A percentile compares a stretch with the other conserved stretches of the same genome.
These are phyloP conservation scores for Ceratotherium simum DNA, from an alignment of 2,113 vertebrate species.

Conservation along the genomic window DNA sequence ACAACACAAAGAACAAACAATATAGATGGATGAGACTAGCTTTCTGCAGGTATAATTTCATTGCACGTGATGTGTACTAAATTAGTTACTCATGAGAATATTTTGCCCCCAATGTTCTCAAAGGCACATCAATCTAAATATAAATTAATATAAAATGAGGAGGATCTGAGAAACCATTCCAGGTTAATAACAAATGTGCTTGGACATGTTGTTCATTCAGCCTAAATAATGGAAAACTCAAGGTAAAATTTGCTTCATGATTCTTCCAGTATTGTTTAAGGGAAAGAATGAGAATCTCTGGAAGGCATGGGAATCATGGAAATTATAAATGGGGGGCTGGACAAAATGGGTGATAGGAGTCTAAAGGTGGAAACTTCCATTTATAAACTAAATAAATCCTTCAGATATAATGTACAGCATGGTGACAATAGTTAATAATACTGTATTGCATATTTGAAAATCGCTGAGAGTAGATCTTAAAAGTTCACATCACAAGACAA, in stretches of 20 bases:
- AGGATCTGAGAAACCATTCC: not conserved
- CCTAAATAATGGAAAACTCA: not conserved
- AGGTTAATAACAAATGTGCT: not conserved
- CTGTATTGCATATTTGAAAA: not conserved
- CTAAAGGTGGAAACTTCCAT: not conserved
- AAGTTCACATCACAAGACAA: not conserved
- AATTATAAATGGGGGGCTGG: not conserved
- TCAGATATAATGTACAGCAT: not conserved
- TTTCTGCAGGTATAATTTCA: not conserved
- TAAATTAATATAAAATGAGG: constrained; percentile 28
- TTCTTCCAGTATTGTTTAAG: not conserved
- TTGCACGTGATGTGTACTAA: not conserved
- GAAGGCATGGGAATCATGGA: not conserved
- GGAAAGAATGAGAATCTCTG: not conserved
- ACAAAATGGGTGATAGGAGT: not conserved
- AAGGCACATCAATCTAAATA: not conserved
- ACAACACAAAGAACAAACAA: not conserved
- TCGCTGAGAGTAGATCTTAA: not conserved
- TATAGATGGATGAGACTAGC: not conserved
- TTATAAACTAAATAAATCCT: not conserved
- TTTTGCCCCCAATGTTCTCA: not conserved
- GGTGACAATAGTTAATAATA: too few species aligned
- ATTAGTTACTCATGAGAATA: not conserved
- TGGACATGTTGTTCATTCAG: not conserved
- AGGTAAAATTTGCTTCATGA: not conserved